Percentiles rank a stretch among this genome's conserved stretches.
Conservation (phyloP, 2,888 invertebrate species). For the Eucriotettix oculatus region DNA sequence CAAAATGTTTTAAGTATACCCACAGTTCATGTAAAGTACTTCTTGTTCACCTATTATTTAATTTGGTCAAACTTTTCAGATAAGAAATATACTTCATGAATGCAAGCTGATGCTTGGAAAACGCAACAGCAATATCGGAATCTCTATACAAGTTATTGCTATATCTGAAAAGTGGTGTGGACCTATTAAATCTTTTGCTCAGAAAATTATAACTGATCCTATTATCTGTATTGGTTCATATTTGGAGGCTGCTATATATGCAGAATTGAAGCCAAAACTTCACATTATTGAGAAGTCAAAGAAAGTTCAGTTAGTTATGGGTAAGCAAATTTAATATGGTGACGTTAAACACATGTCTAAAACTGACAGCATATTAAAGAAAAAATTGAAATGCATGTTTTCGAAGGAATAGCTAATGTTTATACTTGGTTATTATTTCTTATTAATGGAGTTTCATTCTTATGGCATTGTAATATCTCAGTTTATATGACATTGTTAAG, state of each 20-base stretch:
- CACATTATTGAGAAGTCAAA: constrained; percentile 26
- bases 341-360: too few species aligned
- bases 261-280: constrained; percentile 32
- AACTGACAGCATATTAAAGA: too few species aligned
- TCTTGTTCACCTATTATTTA: too few species aligned
- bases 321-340: constrained; percentile 14
- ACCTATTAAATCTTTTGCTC: constrained; percentile 36
- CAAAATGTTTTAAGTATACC: too few species aligned
- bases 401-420: too few species aligned
- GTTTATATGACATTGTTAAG: too few species aligned
- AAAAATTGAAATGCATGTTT: too few species aligned
- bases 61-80: constrained; percentile 17
- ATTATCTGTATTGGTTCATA: constrained; percentile 52
- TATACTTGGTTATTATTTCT: too few species aligned
- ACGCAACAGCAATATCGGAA: constrained; percentile 17
- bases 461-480: too few species aligned
- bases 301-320: constrained; percentile 29
- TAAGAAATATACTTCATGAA: constrained; percentile 28
- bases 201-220: constrained; percentile 35
- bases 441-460: too few species aligned
- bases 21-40: too few species aligned
- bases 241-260: constrained; percentile 59
- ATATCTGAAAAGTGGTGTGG: constrained; percentile 47
- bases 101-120: constrained; percentile 29
- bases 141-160: constrained; percentile 35